Percentiles rank a stretch among this genome's conserved stretches.
Evolutionary conservation across 2,888 invertebrate species (phyloP).

Genomic region (Metopia argyrocephala): DNA sequence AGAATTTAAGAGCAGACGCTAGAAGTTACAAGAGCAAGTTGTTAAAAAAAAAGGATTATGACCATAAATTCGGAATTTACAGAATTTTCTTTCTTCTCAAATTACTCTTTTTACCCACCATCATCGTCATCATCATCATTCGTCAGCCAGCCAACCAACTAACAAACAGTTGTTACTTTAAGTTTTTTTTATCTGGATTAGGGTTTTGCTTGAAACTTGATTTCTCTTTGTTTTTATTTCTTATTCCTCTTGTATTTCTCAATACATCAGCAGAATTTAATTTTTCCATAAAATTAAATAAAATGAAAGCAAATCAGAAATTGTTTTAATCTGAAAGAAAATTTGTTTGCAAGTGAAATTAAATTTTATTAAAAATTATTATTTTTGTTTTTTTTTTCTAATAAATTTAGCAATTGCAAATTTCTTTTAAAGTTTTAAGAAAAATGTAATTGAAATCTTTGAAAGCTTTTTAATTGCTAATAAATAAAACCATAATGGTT

Average conservation of each 20-base stretch:
- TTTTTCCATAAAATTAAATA: background rate
- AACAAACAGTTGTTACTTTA: background rate
- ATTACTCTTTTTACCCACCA: background rate
- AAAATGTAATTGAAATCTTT: too few species aligned
- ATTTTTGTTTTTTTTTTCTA: too few species aligned
- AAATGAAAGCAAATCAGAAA: background rate
- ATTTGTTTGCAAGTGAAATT: background rate
- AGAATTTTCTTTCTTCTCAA: conserved; percentile 11
- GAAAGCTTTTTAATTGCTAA: too few species aligned
- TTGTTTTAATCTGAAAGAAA: conserved; percentile 21
- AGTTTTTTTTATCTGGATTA: conserved; percentile 17
- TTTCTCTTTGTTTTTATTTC: too few species aligned
- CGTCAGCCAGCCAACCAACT: too few species aligned
- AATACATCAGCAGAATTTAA: conserved; percentile 19
- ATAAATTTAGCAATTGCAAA: too few species aligned
- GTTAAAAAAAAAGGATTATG: conserved; percentile 50
- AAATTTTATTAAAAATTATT: too few species aligned
- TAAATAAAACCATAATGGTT: too few species aligned
- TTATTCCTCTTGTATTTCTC: background rate
- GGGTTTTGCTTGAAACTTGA: background rate
- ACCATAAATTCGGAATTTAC: conserved; percentile 44
- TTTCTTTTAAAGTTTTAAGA: too few species aligned
- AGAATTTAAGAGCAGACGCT: too few species aligned
- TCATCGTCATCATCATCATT: conserved; percentile 2
- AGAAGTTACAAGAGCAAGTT: too few species aligned